Evolutionary conservation across 2,888 invertebrate genomes (phyloP), one percentile per base, ranked within the genome.

Genomic region (Cephus spinipes): DNA sequence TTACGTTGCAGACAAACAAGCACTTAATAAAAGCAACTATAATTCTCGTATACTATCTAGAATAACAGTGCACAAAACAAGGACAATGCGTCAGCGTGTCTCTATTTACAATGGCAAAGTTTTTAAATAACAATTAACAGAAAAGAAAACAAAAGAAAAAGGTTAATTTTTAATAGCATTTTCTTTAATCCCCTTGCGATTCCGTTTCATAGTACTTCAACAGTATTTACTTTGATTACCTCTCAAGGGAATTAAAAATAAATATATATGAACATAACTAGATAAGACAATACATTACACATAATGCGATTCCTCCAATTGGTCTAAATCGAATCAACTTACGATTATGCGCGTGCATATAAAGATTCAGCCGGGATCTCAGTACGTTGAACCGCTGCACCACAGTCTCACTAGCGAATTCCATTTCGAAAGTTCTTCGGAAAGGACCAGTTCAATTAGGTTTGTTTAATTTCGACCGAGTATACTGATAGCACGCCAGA

Each of bases 321-420:
- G 55, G 9, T 23, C 0, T 55, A 55, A 55, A 23, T 55, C 9
- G 23, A 31, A 73, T 75, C 36, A 76, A 90, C 91, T 91, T 90
- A 91, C 91, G 86, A 81, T 88, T 87, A 76, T 88, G 89, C 77
- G 87, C 83, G 76, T 87, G 86, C 76, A 90, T 86, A 86, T 90
- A 90, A 78, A 89, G 85, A 79, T 89, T 88, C 79, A 88, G 81
- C 23, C 89, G 89, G 40, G 90, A 88, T 84, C 89, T 87, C 76
- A 90, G 85, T 82, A 89, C 88, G 85, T 88, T 86, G 84, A 90
- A 85, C 89, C 89, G 89, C 81, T 88, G 89, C 78, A 87, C 83
- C 81, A 90, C 81, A 82, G 89, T 89, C 76, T 85, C 84, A 71
- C 84, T 83, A 71, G 86, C 86, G 79, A 90, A 82, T 79, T 91